These are phyloP conservation scores for Limosa lapponica DNA, from an alignment of 2,797 vertebrate genomes.

Conservation along the genomic window DNA sequence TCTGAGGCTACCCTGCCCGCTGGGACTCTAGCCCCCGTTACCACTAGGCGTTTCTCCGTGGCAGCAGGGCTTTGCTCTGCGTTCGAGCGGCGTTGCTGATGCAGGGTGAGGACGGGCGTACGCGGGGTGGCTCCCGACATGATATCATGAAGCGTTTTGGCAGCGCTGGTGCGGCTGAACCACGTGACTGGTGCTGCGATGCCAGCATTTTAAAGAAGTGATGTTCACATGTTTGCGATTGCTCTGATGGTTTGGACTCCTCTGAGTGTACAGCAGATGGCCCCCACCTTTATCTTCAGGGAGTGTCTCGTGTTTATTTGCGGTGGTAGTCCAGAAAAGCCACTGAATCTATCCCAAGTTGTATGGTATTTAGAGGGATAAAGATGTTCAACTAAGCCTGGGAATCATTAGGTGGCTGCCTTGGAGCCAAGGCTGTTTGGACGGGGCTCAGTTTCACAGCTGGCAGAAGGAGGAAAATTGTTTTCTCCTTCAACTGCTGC, in stretches of 20 bases:
- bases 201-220: neutral
- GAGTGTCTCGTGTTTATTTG: neutral
- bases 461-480: neutral
- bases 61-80: neutral
- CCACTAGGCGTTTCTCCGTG: rapidly evolving
- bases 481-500: neutral
- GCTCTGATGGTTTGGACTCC: neutral
- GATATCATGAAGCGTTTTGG: neutral
- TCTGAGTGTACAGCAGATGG: neutral
- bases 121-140: neutral
- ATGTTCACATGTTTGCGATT: neutral
- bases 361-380: neutral
- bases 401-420: slow-evolving; percentile 53
- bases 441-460: neutral
- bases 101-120: neutral
- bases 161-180: neutral
- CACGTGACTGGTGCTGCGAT: neutral
- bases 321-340: slow-evolving; percentile 10
- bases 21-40: neutral
- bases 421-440: slow-evolving; percentile 11
- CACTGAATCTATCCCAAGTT: neutral
- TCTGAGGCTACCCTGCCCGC: neutral
- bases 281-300: slow-evolving; percentile 10
- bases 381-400: slow-evolving; percentile 2
- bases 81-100: neutral